Conservation (phyloP, 2,797 vertebrate genomes). For the Cetoscarus ocellatus region DNA sequence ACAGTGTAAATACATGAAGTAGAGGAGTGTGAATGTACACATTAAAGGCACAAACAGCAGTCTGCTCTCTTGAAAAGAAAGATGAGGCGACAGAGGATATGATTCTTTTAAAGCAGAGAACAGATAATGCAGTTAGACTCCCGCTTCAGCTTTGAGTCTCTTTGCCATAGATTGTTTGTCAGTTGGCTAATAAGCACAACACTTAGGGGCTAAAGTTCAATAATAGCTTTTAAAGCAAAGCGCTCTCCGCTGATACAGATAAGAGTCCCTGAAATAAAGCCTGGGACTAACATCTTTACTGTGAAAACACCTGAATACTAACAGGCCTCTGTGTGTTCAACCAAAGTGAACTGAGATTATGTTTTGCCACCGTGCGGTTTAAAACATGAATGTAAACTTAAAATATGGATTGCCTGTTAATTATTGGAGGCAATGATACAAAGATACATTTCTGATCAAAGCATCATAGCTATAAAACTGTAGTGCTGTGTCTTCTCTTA, state of each 20-base stretch:
- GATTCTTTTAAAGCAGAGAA: not conserved
- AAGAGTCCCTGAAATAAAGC: conserved; percentile 50
- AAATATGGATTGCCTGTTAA: no score
- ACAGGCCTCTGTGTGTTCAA: not conserved
- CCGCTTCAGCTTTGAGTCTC: conserved; percentile 20
- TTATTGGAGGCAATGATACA: no score
- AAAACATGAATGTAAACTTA: no score
- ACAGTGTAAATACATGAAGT: no score
- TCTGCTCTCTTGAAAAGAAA: conserved; percentile 7
- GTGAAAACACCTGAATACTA: conserved; percentile 14
- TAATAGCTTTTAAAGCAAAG: conserved; percentile 53
- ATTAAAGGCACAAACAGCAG: not conserved
- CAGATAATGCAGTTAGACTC: not conserved
- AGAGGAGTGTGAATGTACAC: not conserved
- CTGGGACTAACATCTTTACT: conserved; percentile 17
- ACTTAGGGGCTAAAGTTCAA: conserved; percentile 55
- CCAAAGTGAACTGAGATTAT: not conserved
- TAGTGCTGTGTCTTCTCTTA: no score
- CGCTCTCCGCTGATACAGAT: conserved; percentile 41
- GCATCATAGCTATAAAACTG: no score
- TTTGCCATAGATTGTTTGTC: conserved; percentile 54
- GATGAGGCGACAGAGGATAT: conserved; percentile 11
- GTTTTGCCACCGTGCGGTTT: no score
- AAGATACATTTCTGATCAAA: no score
- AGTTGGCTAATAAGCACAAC: conserved; percentile 59